These are phyloP conservation scores for Aegypius monachus DNA, from an alignment of 2,113 vertebrate genomes.

Conservation along the genomic window DNA sequence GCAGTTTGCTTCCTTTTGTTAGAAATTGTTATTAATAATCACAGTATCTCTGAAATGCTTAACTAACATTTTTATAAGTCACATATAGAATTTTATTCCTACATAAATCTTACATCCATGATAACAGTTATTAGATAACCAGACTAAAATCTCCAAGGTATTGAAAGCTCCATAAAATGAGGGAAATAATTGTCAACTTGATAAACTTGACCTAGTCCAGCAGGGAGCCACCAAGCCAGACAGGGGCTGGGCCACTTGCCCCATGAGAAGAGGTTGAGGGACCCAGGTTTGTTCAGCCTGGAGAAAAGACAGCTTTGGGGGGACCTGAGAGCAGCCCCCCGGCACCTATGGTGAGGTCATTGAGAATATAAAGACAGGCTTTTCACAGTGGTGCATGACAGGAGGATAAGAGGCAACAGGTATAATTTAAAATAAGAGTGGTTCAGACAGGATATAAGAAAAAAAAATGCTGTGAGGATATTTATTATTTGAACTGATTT, in stretches of 20 bases:
- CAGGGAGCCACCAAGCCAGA: neutral
- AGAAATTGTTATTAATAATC: neutral
- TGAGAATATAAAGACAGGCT: neutral
- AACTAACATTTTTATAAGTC: neutral
- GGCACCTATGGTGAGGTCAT: rapidly evolving
- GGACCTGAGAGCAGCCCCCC: neutral
- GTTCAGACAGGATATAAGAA: neutral
- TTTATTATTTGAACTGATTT: neutral
- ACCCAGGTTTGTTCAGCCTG: neutral
- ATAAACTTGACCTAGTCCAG: neutral
- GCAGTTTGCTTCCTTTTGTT: neutral
- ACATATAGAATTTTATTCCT: neutral
- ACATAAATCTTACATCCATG: neutral
- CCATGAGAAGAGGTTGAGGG: neutral
- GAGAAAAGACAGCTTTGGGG: neutral
- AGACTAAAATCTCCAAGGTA: neutral
- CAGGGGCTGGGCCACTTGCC: neutral
- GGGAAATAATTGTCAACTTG: neutral
- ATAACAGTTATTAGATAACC: neutral
- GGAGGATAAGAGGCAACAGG: neutral
- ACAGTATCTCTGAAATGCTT: neutral
- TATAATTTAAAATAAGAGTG: neutral
- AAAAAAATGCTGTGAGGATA: neutral
- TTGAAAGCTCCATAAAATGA: neutral
- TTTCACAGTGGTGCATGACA: neutral